Evolutionary conservation across 2,113 vertebrate species (phyloP), one percentile per base, ranked within the genome.

Genomic region (Mesembrinibis cayennensis): DNA sequence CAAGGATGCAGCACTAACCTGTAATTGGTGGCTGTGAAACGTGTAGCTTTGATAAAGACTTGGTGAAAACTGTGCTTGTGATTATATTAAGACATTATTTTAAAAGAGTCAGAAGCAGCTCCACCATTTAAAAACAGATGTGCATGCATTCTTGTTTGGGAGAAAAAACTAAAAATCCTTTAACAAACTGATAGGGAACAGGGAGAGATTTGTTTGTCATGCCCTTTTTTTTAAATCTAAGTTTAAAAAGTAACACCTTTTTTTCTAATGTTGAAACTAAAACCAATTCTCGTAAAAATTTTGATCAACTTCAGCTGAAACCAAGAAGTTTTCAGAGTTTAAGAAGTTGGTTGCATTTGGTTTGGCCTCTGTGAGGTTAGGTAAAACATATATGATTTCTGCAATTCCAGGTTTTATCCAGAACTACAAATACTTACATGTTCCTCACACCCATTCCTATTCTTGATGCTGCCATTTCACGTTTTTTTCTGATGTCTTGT

Each of bases 401-500:
- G 20, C 13, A 84, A 13, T 53, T 74, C 7, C 42, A 79, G 3
- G 14, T 53, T 91, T 89, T 89, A n/a, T 44, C 32, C 10, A 56
- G 23, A 61, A 40, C 10, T 59, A 45, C 19, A 76, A 85, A 73
- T n/a, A 80, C 23, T 76, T 56, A 23, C 19, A 29, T 0, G 1
- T 32, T 66, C 25, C 22, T 70, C 22, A 21, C 1, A 6, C 9
- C 11, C 1, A 12, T 63, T 67, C 30, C 5, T 56, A 20, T 52
- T 73, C 17, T n/a, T 40, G 21, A 49, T 69, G 45, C 11, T 81
- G 26, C 15, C 29, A 29, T 63, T 71, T 72, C 11, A 30, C 2
- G 0, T 1, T 30, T 30, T 65, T 52, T 7, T 5, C 15, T 69
- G 7, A 36, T 36, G 11, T 3, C 10, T 61, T 58, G 8, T 22